phyloP scores from a whole-genome alignment of 1,140 invertebrate species.

The Dendroctonus ponderosae region DNA sequence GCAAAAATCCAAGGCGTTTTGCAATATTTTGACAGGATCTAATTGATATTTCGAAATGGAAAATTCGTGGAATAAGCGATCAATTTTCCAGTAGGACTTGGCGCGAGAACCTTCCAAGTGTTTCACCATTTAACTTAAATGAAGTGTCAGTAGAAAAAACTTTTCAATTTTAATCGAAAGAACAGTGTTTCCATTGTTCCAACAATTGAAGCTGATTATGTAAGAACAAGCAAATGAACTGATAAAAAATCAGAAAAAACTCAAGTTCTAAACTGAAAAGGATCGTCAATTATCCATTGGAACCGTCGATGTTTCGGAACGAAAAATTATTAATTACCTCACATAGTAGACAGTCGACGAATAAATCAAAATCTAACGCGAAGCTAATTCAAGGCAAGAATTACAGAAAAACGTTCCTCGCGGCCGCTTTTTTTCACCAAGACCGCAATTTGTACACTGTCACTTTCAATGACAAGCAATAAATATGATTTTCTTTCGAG shows the following conservation, averaged over 20 bases:
- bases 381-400: constrained; percentile 24
- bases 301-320: background rate
- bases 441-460: constrained; percentile 30
- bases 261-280: too few species aligned
- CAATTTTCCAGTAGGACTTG: too few species aligned
- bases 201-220: too few species aligned
- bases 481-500: constrained; percentile 31
- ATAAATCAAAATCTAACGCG: constrained; percentile 22
- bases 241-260: too few species aligned
- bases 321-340: constrained; percentile 15
- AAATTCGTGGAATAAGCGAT: background rate
- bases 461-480: constrained; percentile 32
- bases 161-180: too few species aligned
- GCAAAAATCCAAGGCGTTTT: constrained; percentile 1
- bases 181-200: too few species aligned
- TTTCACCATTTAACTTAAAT: too few species aligned
- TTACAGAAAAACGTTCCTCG: constrained; percentile 12
- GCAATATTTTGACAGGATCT: constrained; percentile 11
- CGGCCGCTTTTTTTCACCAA: constrained; percentile 10
- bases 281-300: too few species aligned
- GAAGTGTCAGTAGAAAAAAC: too few species aligned
- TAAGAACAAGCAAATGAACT: too few species aligned
- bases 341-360: constrained; percentile 7
- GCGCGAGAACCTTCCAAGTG: too few species aligned
- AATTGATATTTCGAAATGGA: constrained; percentile 9